phyloP scores from a whole-genome alignment of 1,140 invertebrate species.

The Teleopsis dalmanni region DNA sequence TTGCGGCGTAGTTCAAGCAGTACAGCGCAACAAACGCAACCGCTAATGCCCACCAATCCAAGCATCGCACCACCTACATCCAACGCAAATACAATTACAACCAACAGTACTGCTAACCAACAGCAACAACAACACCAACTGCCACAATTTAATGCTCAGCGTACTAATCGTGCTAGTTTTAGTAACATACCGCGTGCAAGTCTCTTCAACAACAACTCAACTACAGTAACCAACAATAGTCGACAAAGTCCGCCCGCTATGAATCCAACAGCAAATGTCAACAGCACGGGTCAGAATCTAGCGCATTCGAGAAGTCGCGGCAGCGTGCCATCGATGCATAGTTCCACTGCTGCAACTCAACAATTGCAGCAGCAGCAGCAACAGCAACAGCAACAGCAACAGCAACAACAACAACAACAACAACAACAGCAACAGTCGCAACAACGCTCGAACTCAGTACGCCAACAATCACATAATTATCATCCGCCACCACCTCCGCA shows the following conservation, averaged over 20 bases:
- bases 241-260: not conserved
- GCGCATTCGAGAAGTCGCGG: slow-evolving; percentile 4
- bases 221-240: slow-evolving; percentile 12
- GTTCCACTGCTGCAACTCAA: not conserved
- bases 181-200: slow-evolving; percentile 42
- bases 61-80: not conserved
- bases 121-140: slow-evolving; percentile 2
- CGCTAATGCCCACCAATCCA: not conserved
- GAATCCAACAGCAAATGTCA: too few relatives aligned
- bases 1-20: slow-evolving; percentile 12
- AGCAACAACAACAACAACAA: not conserved
- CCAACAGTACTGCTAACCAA: not conserved
- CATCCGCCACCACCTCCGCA: slow-evolving; percentile 12
- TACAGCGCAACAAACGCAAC: not conserved
- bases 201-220: slow-evolving; percentile 14
- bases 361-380: slow-evolving; percentile 15
- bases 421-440: not conserved
- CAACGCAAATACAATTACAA: too few relatives aligned
- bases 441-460: slow-evolving; percentile 13
- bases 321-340: slow-evolving; percentile 19
- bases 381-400: slow-evolving; percentile 3
- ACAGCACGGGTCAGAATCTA: not conserved
- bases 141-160: slow-evolving; percentile 21
- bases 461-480: slow-evolving; percentile 12
- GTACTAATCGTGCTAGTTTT: slow-evolving; percentile 35